These are phyloP conservation scores for Adelges cooleyi DNA, from an alignment of 1,140 invertebrate species.

Conservation along the genomic window DNA sequence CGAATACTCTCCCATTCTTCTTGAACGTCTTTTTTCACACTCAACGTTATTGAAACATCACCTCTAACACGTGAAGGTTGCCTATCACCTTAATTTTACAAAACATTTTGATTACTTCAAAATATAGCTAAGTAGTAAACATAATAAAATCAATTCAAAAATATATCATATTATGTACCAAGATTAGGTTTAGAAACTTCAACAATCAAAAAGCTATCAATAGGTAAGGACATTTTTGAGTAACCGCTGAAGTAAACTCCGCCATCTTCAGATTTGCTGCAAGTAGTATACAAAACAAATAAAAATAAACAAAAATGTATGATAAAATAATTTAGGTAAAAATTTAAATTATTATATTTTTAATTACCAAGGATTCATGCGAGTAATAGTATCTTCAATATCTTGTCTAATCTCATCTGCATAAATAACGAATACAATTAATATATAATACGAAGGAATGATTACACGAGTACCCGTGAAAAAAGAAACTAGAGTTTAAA, in stretches of 20 bases:
- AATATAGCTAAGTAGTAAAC: background rate
- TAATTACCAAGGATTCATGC: slow-evolving; percentile 82
- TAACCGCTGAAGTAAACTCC: slow-evolving; percentile 85
- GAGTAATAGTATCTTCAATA: slow-evolving; percentile 89
- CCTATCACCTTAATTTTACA: slow-evolving; percentile 74
- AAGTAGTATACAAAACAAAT: slow-evolving; percentile 21
- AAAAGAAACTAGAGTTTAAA: too few relatives aligned
- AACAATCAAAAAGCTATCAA: slow-evolving; percentile 85
- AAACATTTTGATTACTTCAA: too few relatives aligned
- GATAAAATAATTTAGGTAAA: background rate
- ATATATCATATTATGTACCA: slow-evolving; percentile 37
- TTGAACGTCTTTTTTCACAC: slow-evolving; percentile 80
- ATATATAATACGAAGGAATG: too few relatives aligned
- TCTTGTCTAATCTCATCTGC: slow-evolving; percentile 95
- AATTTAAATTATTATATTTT: slow-evolving; percentile 1
- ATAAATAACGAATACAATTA: slow-evolving; percentile 35
- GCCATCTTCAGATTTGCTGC: slow-evolving; percentile 72
- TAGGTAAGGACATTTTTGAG: slow-evolving; percentile 96
- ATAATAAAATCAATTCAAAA: too few relatives aligned
- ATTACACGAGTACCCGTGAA: too few relatives aligned
- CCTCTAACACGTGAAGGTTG: slow-evolving; percentile 87
- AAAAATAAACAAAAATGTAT: background rate
- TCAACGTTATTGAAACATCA: slow-evolving; percentile 86
- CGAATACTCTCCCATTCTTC: slow-evolving; percentile 92
- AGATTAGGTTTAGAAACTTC: slow-evolving; percentile 83